Base-by-base conservation (phyloP, 1,140 invertebrate genomes). In the Brachionus angularis region DNA sequence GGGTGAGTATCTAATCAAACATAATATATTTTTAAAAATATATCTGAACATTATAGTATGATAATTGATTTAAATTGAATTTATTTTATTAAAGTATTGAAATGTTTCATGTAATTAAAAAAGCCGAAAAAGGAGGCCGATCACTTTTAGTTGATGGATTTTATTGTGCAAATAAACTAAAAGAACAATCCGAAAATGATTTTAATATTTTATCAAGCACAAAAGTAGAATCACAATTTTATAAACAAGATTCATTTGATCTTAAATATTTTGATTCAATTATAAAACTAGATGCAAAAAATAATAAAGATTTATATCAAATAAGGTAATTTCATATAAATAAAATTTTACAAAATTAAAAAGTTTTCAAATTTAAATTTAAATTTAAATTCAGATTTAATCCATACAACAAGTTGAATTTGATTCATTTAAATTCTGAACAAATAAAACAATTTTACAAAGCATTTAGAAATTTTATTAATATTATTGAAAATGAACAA, bases 121-220 rank as follows among this genome's bases (percentile, higher is more conserved):
- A 86, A 49, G 84, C 85, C 0, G 79, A 79, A 31, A 76, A 74
- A 1, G 88, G 88, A 0, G 88, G 88, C 0, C 84, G 89, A 64
- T 88, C 85, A 2, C 77, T 88, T 27, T 78, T 89, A 10, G 85
- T 87, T 0, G 88, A 89, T 75, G 88, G 88, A 0, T 86, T 88
- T 75, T 80, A 85, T 71, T 86, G 84, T 16, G 87, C 87, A 0
- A 75, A 81, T n/a, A 77, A 82, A 61, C 76, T 89, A 18, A 83
- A 80, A 42, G 72, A 79, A 21, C 76, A 81, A 1, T 74, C 81
- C 76, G 84, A 84, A 4, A 76, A 83, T 1, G 82, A 83, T 39
- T 89, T 85, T 73, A 75, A 86, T 4, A 76, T 84, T 18, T 79
- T 90, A 3, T 82, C 80, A 0, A 81, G 75, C 2, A 83, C 82